These are phyloP conservation scores for Schrankia costaestrigalis DNA, from an alignment of 2,888 invertebrate species.

Conservation along the genomic window DNA sequence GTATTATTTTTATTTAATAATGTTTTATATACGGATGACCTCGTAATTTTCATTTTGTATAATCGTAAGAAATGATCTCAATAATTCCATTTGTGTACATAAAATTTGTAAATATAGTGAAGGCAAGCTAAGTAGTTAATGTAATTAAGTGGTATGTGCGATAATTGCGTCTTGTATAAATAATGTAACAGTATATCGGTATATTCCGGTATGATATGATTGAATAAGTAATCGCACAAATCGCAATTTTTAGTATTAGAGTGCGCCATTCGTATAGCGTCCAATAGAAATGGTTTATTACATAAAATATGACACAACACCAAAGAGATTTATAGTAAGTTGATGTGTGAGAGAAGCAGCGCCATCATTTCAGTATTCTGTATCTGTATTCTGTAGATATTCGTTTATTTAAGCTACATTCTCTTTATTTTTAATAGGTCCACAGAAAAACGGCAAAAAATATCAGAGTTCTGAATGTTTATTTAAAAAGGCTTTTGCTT, in stretches of 20 bases:
- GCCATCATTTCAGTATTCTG: slow-evolving; percentile 76
- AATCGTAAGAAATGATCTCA: slow-evolving; percentile 78
- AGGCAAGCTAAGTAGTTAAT: slow-evolving; percentile 44
- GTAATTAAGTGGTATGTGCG: slow-evolving; percentile 49
- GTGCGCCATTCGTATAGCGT: slow-evolving; percentile 69
- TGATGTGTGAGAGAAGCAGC: slow-evolving; percentile 59
- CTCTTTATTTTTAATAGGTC: slow-evolving; percentile 1
- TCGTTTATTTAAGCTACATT: slow-evolving; percentile 13
- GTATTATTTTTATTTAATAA: slow-evolving; percentile 71
- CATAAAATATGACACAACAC: slow-evolving; percentile 70
- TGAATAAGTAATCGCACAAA: slow-evolving; percentile 36
- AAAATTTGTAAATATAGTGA: slow-evolving; percentile 67
- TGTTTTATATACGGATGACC: slow-evolving; percentile 54
- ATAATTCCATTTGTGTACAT: slow-evolving; percentile 79
- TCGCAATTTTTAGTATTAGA: slow-evolving; percentile 41
- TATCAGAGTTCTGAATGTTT: too few relatives aligned
- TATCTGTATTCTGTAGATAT: slow-evolving; percentile 47
- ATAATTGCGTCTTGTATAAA: slow-evolving; percentile 33
- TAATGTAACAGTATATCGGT: slow-evolving; percentile 20
- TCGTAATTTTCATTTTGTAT: slow-evolving; percentile 63
- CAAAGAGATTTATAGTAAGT: slow-evolving; percentile 75
- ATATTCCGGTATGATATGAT: slow-evolving; percentile 18
- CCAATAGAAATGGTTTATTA: slow-evolving; percentile 67
- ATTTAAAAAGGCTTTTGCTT: too few relatives aligned
- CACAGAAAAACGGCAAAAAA: too few relatives aligned